Percentiles rank a stretch among this genome's conserved stretches.
phyloP scores from a whole-genome alignment of 2,888 invertebrate species.

The Eumerus sabulonum region DNA sequence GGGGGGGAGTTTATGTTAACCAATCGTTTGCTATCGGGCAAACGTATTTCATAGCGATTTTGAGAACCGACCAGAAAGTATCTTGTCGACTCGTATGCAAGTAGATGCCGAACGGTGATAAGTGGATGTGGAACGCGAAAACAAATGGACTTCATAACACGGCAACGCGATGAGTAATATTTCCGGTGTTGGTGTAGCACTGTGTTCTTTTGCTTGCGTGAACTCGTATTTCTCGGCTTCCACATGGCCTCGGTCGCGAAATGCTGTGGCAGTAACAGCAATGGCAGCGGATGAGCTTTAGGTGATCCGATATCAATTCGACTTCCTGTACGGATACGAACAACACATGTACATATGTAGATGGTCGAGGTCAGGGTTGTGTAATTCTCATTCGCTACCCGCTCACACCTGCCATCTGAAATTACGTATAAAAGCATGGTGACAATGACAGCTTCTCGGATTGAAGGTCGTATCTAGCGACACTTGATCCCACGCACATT shows the following conservation, averaged over 20 bases:
- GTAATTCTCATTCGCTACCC: neutral
- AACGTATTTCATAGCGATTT: conserved; percentile 73
- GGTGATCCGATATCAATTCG: conserved; percentile 49
- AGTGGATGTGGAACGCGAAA: conserved; percentile 67
- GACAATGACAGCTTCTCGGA: conserved; percentile 21
- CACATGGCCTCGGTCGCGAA: conserved; percentile 35
- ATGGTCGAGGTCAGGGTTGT: conserved; percentile 43
- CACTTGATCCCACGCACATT: conserved; percentile 53
- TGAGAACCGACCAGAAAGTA: conserved; percentile 11
- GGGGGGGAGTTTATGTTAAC: conserved; percentile 70
- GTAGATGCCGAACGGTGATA: conserved; percentile 66
- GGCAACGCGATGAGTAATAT: conserved; percentile 62
- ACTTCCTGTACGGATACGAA: conserved; percentile 55
- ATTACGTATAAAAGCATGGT: conserved; percentile 9
- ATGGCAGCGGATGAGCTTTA: conserved; percentile 62
- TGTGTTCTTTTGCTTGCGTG: conserved; percentile 10
- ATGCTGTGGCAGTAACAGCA: neutral
- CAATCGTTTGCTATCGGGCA: conserved; percentile 75
- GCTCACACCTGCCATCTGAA: neutral
- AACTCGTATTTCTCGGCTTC: conserved; percentile 2
- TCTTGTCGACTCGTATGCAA: conserved; percentile 26
- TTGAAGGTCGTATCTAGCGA: conserved; percentile 35
- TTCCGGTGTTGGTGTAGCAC: conserved; percentile 51
- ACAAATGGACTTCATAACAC: conserved; percentile 63
- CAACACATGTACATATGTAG: no score